phyloP scores from a whole-genome alignment of 2,113 vertebrate species.

The Ardeotis arabs region DNA sequence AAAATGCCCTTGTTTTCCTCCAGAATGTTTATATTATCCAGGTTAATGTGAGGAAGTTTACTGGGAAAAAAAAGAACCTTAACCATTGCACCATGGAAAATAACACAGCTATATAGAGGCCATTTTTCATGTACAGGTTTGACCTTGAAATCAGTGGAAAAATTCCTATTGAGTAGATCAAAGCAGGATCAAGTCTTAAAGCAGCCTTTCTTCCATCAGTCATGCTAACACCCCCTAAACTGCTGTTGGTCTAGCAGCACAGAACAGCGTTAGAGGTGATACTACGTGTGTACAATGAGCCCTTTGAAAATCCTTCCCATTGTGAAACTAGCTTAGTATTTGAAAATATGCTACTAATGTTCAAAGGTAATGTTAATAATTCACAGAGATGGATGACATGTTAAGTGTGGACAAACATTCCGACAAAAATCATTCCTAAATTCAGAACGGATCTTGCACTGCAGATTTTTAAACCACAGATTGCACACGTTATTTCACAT shows the following conservation, averaged over 20 bases:
- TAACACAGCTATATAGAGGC: neutral
- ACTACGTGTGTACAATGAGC: neutral
- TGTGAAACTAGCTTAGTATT: neutral
- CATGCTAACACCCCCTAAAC: neutral
- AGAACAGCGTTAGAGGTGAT: neutral
- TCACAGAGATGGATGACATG: neutral
- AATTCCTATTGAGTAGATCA: neutral
- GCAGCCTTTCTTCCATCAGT: neutral
- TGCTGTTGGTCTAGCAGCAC: neutral
- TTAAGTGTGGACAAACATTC: neutral
- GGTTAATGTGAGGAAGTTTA: conserved; percentile 22
- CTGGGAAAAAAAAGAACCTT: neutral
- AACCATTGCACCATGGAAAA: neutral
- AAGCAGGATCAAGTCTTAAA: neutral
- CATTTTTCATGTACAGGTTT: neutral
- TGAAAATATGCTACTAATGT: neutral
- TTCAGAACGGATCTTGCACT: neutral
- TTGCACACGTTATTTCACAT: neutral
- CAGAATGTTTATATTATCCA: conserved; percentile 13
- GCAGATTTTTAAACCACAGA: neutral
- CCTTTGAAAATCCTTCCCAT: conserved; percentile 13
- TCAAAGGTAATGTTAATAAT: conserved; percentile 23
- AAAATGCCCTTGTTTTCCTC: conserved; percentile 25
- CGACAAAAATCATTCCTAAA: neutral
- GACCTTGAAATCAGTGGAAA: conserved; percentile 9